phyloP scores from a whole-genome alignment of 2,113 vertebrate genomes.

The Sphyrna mokarran region DNA sequence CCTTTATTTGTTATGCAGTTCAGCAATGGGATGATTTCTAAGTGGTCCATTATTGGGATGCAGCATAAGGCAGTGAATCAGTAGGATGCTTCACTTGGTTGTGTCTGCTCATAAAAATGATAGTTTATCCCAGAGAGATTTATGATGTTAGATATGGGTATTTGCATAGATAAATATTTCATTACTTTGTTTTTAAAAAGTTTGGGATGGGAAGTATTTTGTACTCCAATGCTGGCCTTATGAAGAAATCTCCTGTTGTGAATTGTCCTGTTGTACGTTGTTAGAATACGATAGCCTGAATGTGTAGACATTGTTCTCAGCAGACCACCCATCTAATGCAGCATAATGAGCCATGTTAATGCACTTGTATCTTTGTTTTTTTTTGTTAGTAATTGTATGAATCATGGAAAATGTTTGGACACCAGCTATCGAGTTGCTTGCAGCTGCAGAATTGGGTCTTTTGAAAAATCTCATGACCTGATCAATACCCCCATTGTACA shows the following conservation, averaged over 20 bases:
- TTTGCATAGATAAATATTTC: not conserved
- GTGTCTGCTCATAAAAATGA: not conserved
- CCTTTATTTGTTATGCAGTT: not conserved
- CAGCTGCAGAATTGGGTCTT: constrained; percentile 28
- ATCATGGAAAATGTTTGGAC: constrained; percentile 24
- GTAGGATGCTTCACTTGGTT: not conserved
- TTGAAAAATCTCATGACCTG: constrained; percentile 24
- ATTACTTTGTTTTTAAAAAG: not conserved
- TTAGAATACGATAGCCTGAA: not conserved
- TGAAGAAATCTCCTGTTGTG: not conserved
- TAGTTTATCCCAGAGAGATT: not conserved
- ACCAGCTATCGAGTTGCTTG: constrained; percentile 15
- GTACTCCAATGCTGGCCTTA: not conserved
- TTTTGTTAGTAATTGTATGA: constrained; percentile 35
- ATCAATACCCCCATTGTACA: constrained; percentile 15
- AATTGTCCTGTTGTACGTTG: not conserved
- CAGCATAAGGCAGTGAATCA: no score
- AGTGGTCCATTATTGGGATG: not conserved
- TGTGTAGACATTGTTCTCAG: constrained; percentile 2
- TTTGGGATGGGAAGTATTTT: not conserved
- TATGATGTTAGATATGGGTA: not conserved
- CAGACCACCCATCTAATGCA: constrained; percentile 29
- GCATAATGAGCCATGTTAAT: constrained; percentile 22
- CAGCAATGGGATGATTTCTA: not conserved
- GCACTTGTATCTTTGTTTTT: constrained; percentile 7